Conservation (phyloP, 2,113 vertebrate species). For the Lycaon pictus region DNA sequence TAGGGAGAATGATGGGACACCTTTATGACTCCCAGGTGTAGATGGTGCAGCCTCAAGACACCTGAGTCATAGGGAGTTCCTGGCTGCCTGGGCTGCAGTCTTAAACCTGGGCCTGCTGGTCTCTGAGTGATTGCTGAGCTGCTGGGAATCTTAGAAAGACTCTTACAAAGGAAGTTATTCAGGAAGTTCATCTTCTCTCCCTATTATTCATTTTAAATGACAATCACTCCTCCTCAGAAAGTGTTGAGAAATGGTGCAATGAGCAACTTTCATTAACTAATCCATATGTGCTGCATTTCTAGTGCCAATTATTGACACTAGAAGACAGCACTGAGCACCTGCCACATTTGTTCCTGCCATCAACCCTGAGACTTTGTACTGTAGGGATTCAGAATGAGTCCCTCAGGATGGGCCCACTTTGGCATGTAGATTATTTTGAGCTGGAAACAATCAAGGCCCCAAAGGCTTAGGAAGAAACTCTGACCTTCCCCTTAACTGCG, state of each 20-base stretch:
- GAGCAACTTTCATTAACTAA: not conserved
- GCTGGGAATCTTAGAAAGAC: not conserved
- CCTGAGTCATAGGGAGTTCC: not conserved
- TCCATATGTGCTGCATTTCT: fast-evolving
- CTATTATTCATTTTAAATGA: not conserved
- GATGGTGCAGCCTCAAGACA: not conserved
- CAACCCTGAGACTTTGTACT: too few relatives aligned
- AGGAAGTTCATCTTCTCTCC: not conserved
- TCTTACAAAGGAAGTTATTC: not conserved
- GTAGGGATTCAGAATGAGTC: not conserved
- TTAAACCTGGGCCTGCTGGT: not conserved
- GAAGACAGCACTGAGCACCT: not conserved
- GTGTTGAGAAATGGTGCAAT: not conserved
- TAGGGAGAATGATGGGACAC: not conserved
- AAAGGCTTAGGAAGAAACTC: not conserved
- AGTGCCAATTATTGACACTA: fast-evolving
- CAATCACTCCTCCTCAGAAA: not conserved
- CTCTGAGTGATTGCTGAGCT: not conserved
- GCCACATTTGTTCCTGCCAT: not conserved
- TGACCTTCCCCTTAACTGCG: not conserved
- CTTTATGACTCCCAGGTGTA: not conserved
- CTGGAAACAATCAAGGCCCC: not conserved
- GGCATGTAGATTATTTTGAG: not conserved
- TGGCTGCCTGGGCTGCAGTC: fast-evolving
- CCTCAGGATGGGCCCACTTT: not conserved